These are phyloP conservation scores for Crematogaster levior DNA, from an alignment of 2,888 invertebrate species.

Conservation along the genomic window DNA sequence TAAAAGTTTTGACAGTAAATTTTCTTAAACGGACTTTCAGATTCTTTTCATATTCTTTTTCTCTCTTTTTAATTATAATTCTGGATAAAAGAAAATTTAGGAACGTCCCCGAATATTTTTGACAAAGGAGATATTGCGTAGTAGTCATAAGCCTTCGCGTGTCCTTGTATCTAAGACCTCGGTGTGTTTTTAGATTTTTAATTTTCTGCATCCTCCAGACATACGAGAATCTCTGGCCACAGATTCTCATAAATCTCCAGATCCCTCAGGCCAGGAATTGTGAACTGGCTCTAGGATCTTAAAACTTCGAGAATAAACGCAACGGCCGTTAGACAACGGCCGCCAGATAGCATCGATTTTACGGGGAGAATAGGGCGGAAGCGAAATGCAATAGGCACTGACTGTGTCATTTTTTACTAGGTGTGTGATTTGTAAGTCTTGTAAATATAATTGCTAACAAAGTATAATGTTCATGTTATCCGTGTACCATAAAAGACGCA, in stretches of 20 bases:
- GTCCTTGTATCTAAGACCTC: constrained; percentile 16
- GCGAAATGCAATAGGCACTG: constrained; percentile 76
- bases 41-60: background rate
- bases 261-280: constrained; percentile 42
- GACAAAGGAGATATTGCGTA: background rate
- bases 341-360: constrained; percentile 13
- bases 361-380: constrained; percentile 53
- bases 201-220: constrained; percentile 11
- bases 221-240: constrained; percentile 7
- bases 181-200: constrained; percentile 14
- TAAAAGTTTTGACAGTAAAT: background rate
- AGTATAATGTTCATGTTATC: constrained; percentile 81
- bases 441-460: constrained; percentile 84
- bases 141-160: background rate
- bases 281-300: constrained; percentile 43
- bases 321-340: background rate
- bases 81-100: background rate
- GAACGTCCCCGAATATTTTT: background rate
- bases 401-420: constrained; percentile 81
- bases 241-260: constrained; percentile 31
- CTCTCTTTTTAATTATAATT: background rate
- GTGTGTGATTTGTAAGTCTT: constrained; percentile 84
- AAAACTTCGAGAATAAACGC: constrained; percentile 1
- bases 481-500: constrained; percentile 82
- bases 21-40: background rate